Conservation (phyloP, 2,888 invertebrate genomes). For the Cynaeus angustus region DNA sequence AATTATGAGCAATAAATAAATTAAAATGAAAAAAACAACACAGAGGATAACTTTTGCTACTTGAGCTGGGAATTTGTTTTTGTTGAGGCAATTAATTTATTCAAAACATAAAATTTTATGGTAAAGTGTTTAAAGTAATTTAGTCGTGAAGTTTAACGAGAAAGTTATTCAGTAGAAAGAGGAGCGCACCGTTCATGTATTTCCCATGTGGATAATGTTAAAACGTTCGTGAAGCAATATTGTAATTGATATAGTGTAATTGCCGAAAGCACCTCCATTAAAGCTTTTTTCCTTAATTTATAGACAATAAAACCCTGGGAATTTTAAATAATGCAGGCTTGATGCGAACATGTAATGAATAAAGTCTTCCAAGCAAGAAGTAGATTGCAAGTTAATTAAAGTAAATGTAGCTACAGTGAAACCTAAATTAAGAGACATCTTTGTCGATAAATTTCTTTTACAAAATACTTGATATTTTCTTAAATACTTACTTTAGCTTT, state of each 20-base stretch:
- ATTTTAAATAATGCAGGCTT: conserved; percentile 28
- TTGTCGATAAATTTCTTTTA: background rate
- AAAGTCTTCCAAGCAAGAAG: background rate
- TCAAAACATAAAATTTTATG: conserved; percentile 34
- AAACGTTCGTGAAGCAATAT: conserved; percentile 50
- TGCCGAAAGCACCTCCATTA: conserved; percentile 47
- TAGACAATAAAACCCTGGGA: conserved; percentile 20
- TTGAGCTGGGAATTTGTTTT: background rate
- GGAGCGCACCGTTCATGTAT: conserved; percentile 43
- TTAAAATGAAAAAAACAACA: background rate
- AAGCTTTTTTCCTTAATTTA: conserved; percentile 33
- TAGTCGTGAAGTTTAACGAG: conserved; percentile 39
- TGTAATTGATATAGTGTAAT: conserved; percentile 53
- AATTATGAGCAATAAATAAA: background rate
- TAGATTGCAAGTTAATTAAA: no score
- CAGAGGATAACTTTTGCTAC: background rate
- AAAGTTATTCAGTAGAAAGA: conserved; percentile 35
- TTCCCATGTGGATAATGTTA: conserved; percentile 53
- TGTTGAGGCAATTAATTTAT: conserved; percentile 27
- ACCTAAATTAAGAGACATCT: background rate
- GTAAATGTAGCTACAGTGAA: background rate
- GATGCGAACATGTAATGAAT: conserved; percentile 4
- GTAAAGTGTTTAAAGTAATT: conserved; percentile 36
- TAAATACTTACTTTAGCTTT: no score
- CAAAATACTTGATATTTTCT: no score